These are phyloP conservation scores for Micrasema minimum DNA, from an alignment of 1,140 invertebrate genomes.

Conservation along the genomic window DNA sequence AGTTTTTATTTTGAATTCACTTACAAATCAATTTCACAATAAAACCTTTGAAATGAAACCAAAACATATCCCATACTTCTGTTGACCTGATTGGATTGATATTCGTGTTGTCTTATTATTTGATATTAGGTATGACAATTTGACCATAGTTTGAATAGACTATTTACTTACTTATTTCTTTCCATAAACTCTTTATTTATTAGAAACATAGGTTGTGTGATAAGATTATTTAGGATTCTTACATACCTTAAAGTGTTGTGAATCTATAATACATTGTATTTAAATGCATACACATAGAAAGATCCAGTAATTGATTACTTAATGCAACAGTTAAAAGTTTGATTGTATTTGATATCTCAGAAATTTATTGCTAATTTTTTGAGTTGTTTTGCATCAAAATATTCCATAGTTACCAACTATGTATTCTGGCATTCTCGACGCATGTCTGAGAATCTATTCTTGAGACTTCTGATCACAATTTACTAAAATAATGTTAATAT, in stretches of 20 bases:
- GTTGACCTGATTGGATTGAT: slow-evolving; percentile 19
- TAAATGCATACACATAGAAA: slow-evolving; percentile 37
- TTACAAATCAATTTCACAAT: not conserved
- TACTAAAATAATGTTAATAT: slow-evolving; percentile 53
- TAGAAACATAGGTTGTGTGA: slow-evolving; percentile 33
- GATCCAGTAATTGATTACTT: slow-evolving; percentile 33
- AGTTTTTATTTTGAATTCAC: slow-evolving; percentile 16
- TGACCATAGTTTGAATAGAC: slow-evolving; percentile 26
- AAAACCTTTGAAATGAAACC: not conserved
- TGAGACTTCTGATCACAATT: slow-evolving; percentile 42
- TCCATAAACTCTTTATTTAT: slow-evolving; percentile 9
- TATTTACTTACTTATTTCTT: slow-evolving; percentile 16
- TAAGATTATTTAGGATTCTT: slow-evolving; percentile 30
- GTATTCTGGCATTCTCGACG: slow-evolving; percentile 40
- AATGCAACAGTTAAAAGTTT: slow-evolving; percentile 34
- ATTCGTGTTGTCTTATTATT: slow-evolving; percentile 32
- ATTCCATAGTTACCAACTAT: slow-evolving; percentile 24
- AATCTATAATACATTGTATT: slow-evolving; percentile 8
- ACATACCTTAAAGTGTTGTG: slow-evolving; percentile 24
- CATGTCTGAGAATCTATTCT: slow-evolving; percentile 44
- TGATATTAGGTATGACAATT: slow-evolving; percentile 18
- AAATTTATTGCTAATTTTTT: slow-evolving; percentile 35
- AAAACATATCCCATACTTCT: slow-evolving; percentile 5
- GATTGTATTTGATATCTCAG: slow-evolving; percentile 33
- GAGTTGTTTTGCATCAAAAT: slow-evolving; percentile 35